These are phyloP conservation scores for Dicrostonyx torquatus DNA, from an alignment of 2,797 vertebrate species.

Conservation along the genomic window DNA sequence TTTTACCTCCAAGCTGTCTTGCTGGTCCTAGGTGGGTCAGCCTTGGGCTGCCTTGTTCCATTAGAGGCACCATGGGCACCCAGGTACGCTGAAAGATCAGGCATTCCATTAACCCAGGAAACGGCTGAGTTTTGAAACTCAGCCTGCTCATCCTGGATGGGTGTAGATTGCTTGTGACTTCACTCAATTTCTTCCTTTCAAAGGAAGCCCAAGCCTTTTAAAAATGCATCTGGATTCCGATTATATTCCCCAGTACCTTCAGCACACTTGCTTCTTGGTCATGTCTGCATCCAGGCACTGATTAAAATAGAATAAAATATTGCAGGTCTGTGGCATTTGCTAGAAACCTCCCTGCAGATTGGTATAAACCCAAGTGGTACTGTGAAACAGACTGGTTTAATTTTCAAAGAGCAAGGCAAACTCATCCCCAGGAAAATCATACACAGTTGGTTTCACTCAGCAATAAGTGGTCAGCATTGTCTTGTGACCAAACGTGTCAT, in stretches of 20 bases:
- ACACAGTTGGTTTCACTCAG: constrained; percentile 23
- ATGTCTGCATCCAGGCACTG: neutral
- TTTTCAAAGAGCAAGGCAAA: constrained; percentile 28
- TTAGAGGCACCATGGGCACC: neutral
- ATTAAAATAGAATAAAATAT: constrained; percentile 47
- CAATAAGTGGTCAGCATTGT: constrained; percentile 17
- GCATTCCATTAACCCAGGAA: neutral
- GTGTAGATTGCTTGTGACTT: neutral
- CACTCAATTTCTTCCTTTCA: constrained; percentile 44
- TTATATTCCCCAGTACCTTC: neutral
- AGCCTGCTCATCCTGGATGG: neutral
- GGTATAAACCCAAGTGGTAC: constrained; percentile 24
- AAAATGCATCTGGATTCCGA: constrained; percentile 38
- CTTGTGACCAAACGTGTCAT: constrained; percentile 14
- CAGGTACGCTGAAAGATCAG: neutral
- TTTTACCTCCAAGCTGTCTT: neutral
- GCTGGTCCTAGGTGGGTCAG: neutral
- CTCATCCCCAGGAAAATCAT: constrained; percentile 51
- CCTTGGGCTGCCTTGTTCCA: neutral
- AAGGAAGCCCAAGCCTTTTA: neutral
- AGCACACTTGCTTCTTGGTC: neutral
- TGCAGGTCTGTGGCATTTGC: neutral
- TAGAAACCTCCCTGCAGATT: constrained; percentile 7
- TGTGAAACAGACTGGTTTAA: constrained; percentile 26
- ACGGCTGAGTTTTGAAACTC: neutral